phyloP scores from a whole-genome alignment of 2,113 vertebrate species.

The Cynocephalus volans region DNA sequence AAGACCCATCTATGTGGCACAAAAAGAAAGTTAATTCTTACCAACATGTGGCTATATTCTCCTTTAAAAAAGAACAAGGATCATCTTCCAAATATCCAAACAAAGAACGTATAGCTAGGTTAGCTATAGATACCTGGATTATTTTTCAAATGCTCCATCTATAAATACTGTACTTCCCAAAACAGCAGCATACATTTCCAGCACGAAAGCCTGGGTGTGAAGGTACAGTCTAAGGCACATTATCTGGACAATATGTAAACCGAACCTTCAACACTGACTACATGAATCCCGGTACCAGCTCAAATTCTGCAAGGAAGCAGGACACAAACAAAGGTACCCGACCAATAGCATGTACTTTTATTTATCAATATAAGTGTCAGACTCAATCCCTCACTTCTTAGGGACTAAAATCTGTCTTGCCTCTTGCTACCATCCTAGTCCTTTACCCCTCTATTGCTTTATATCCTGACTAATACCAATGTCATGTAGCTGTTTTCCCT shows the following conservation, averaged over 20 bases:
- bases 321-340: not conserved
- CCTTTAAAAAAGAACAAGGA: slow-evolving; percentile 46
- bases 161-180: not conserved
- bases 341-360: not conserved
- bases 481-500: not conserved
- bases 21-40: slow-evolving; percentile 65
- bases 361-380: not conserved
- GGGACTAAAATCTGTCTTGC: not conserved
- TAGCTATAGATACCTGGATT: not conserved
- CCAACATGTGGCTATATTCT: not conserved
- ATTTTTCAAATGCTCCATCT: slow-evolving; percentile 1
- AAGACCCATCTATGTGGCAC: slow-evolving; percentile 94
- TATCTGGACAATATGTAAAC: not conserved
- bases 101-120: not conserved
- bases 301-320: slow-evolving; percentile 27
- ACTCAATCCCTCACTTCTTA: not conserved
- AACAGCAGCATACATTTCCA: not conserved
- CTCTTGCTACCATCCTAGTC: not conserved
- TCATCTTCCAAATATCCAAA: not conserved
- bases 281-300: not conserved
- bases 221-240: not conserved
- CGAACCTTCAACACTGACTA: not conserved
- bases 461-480: not conserved
- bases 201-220: not conserved
- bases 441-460: not conserved